phyloP scores from a whole-genome alignment of 2,113 vertebrate genomes.

The Stigmatopora argus region DNA sequence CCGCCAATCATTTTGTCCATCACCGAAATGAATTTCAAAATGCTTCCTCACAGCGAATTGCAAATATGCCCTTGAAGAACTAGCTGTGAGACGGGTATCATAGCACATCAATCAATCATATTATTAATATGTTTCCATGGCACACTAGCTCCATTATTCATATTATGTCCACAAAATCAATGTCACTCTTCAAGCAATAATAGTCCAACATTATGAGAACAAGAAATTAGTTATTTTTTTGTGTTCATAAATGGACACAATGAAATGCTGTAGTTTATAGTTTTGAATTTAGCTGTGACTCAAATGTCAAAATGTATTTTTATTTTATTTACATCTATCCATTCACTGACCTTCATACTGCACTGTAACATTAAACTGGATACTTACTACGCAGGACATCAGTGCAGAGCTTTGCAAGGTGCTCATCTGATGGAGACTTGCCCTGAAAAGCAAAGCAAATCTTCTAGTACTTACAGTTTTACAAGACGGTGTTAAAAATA shows the following conservation, averaged over 20 bases:
- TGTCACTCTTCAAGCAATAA: background rate
- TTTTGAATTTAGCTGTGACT: background rate
- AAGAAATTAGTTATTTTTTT: background rate
- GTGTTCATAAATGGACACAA: background rate
- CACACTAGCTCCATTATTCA: background rate
- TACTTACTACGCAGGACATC: constrained; percentile 68
- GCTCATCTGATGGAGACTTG: constrained; percentile 70
- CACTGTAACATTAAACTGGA: constrained; percentile 12
- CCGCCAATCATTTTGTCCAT: background rate
- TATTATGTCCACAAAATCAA: background rate
- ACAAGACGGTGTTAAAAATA: constrained; percentile 8
- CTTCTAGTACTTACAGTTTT: constrained; percentile 16
- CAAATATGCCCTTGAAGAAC: background rate
- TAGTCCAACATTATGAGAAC: background rate
- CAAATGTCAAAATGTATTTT: background rate
- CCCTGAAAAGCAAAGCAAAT: constrained; percentile 67
- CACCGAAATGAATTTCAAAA: background rate
- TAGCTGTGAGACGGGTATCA: background rate
- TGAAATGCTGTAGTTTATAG: background rate
- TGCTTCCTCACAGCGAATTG: background rate
- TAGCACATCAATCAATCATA: background rate
- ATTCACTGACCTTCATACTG: background rate
- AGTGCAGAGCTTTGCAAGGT: constrained; percentile 65
- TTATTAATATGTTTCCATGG: background rate
- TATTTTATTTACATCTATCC: background rate